Evolutionary conservation across 2,113 vertebrate species (phyloP), one percentile per base, ranked within the genome.

Genomic region (Aptenodytes forsteri): DNA sequence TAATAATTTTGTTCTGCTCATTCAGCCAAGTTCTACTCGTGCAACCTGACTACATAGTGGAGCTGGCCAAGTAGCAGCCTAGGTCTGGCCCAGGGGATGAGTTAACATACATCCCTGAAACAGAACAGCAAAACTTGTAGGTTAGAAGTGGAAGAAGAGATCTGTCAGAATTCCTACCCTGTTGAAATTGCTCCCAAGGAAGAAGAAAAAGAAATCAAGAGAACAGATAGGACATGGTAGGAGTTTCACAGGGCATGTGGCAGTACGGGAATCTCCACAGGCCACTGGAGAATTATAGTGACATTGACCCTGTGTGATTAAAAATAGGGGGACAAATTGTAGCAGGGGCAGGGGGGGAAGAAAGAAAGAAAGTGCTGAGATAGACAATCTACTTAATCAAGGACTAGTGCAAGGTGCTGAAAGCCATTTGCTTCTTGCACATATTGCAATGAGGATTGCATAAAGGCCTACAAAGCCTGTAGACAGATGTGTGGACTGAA

Each of bases 1-100:
- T 93, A 94, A 91, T 94, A 1, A 89, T 95, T 94, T 96, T 64
- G 40, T 88, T 93, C 73, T 95, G 78, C 49, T 87, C 87, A 42
- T 89, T 97, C 84, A 97, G 81, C 34, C 84, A 91, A 90, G 73
- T 72, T 95, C 84, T 85, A 61, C 42, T 75, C 87, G 27, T 71
- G 59, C 34, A 95, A 85, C 27, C 49, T 69, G 81, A 69, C 81
- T 93, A 30, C 21, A 34, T 7, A 79, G 23, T 44, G 46, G 16
- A 90, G 58, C 21, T 79, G 47, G 34, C 52, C 89, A 94, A 89
- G 78, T 19, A 56, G 44, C 40, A 87, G 36, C 61, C 87, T 79
- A 65, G 61, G 72, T 91, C 40, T 65, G 44, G 44, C 84, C 58
- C 66, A 40, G 23, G 58, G 61, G 26, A 87, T 56, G 30, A 84